These are phyloP conservation scores for Acromyrmex echinatior DNA, from an alignment of 1,140 invertebrate genomes.

Conservation along the genomic window DNA sequence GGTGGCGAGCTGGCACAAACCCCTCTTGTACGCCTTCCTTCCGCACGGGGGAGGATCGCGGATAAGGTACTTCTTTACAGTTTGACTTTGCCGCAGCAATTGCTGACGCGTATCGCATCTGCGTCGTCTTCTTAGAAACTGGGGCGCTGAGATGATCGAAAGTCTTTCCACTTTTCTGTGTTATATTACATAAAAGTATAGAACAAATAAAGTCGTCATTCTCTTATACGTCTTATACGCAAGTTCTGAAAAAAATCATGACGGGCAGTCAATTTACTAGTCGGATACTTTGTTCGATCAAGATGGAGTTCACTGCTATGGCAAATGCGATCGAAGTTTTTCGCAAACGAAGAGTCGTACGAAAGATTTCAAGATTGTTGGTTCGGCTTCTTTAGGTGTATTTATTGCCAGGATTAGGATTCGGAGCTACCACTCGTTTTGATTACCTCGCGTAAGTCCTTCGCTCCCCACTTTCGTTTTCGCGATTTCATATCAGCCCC, in stretches of 20 bases:
- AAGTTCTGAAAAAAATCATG: background rate
- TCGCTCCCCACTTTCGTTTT: conserved; percentile 41
- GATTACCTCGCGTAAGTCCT: conserved; percentile 10
- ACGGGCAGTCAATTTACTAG: background rate
- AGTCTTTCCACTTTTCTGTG: background rate
- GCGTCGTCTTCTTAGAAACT: background rate
- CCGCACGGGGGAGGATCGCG: conserved; percentile 23
- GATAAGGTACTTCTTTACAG: conserved; percentile 37
- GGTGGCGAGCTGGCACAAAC: conserved; percentile 57
- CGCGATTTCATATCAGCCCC: conserved; percentile 60
- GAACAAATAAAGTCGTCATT: background rate
- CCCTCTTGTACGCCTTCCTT: conserved; percentile 1
- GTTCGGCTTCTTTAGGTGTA: background rate
- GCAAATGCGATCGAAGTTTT: background rate
- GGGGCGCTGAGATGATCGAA: background rate
- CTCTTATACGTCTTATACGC: too few species aligned
- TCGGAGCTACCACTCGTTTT: conserved; percentile 5
- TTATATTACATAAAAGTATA: background rate
- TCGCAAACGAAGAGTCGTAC: background rate
- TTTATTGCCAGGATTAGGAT: conserved; percentile 41
- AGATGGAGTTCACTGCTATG: background rate
- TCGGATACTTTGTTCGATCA: background rate
- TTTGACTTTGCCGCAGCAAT: background rate
- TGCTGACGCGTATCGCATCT: background rate
- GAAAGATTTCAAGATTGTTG: background rate